A percentile compares a stretch with the other conserved stretches of the same genome.
These are phyloP conservation scores for Choreutis nemorana DNA, from an alignment of 2,888 invertebrate species.

Conservation along the genomic window DNA sequence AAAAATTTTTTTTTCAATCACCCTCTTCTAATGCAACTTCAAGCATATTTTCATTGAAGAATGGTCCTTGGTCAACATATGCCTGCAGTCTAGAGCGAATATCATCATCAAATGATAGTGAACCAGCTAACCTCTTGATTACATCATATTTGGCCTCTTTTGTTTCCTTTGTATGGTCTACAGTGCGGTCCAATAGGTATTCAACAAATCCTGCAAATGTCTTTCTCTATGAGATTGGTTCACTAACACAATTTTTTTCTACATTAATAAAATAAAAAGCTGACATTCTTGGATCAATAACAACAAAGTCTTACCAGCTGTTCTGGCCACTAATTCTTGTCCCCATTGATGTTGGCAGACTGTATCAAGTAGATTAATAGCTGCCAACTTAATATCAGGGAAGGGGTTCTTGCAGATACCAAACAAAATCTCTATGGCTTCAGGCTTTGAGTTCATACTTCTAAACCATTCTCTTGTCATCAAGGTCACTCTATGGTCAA, in stretches of 20 bases:
- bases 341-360: slow-evolving; percentile 82
- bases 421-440: slow-evolving; percentile 69
- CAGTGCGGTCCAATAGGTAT: slow-evolving; percentile 77
- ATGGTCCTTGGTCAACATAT: slow-evolving; percentile 81
- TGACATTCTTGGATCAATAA: not conserved
- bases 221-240: too few relatives aligned
- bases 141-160: slow-evolving; percentile 80
- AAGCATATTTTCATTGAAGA: slow-evolving; percentile 72
- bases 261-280: not conserved
- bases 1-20: slow-evolving; percentile 15
- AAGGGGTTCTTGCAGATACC: slow-evolving; percentile 80
- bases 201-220: slow-evolving; percentile 76
- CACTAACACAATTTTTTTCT: not conserved
- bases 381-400: slow-evolving; percentile 76
- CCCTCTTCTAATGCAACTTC: slow-evolving; percentile 82
- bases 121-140: slow-evolving; percentile 68
- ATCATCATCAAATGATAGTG: slow-evolving; percentile 68
- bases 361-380: slow-evolving; percentile 71
- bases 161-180: slow-evolving; percentile 74
- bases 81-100: slow-evolving; percentile 69
- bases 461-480: slow-evolving; percentile 63
- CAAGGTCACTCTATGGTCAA: slow-evolving; percentile 50
- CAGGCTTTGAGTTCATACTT: slow-evolving; percentile 32
- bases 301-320: slow-evolving; percentile 64
- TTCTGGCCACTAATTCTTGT: slow-evolving; percentile 72